phyloP scores from a whole-genome alignment of 2,888 invertebrate species.

The Ennomos erosarius region DNA sequence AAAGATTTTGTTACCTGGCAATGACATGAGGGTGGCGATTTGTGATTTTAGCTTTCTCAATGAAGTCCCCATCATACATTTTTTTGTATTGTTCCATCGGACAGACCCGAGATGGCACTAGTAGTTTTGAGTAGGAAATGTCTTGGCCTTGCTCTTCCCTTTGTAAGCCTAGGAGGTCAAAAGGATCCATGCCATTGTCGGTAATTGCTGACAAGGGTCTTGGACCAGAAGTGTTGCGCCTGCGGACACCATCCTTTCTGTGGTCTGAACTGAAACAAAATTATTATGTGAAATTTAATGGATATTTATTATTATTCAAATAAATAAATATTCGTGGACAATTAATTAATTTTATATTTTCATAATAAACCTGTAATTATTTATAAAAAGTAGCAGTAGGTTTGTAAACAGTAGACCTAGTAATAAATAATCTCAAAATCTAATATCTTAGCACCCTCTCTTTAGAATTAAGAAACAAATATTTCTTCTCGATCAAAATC shows the following conservation, averaged over 20 bases:
- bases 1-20: conserved; percentile 75
- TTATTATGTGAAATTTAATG: too few species aligned
- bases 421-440: too few species aligned
- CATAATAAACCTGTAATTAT: too few species aligned
- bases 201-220: conserved; percentile 93
- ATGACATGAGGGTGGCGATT: conserved; percentile 84
- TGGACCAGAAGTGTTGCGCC: conserved; percentile 92
- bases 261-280: conserved; percentile 78
- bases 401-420: too few species aligned
- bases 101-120: conserved; percentile 89
- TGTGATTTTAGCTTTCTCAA: conserved; percentile 69
- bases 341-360: too few species aligned
- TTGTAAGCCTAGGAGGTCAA: conserved; percentile 93
- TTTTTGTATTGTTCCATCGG: conserved; percentile 77
- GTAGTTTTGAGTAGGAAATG: conserved; percentile 94
- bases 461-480: too few species aligned
- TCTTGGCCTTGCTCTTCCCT: conserved; percentile 94
- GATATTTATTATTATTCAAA: background rate
- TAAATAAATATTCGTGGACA: too few species aligned
- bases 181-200: conserved; percentile 93
- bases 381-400: too few species aligned
- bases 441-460: too few species aligned
- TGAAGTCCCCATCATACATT: conserved; percentile 78
- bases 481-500: too few species aligned
- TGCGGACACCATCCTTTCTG: conserved; percentile 89